Percentiles rank a stretch among this genome's conserved stretches.
Evolutionary conservation across 2,888 invertebrate species (phyloP).

Genomic region (Drosophila mimetica): DNA sequence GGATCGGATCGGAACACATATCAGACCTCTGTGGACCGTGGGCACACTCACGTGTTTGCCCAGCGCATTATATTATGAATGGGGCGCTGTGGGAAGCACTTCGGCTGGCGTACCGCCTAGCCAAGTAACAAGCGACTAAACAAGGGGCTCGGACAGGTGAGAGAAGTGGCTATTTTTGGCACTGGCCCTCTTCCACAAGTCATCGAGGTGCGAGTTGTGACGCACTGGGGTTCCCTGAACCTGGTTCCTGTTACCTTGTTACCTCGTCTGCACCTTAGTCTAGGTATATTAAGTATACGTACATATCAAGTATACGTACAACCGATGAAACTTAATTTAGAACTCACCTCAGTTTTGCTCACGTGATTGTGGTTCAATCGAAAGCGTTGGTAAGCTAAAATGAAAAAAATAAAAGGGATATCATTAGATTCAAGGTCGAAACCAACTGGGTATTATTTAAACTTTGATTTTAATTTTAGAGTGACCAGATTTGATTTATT

Average conservation of each 20-base stretch:
- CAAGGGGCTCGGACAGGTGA: constrained; percentile 50
- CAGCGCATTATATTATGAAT: constrained; percentile 42
- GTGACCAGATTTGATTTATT: no score
- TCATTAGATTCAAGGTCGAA: neutral
- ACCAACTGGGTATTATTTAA: no score
- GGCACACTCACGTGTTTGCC: constrained; percentile 40
- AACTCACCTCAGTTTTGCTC: constrained; percentile 10
- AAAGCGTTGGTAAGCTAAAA: neutral
- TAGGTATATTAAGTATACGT: constrained; percentile 14
- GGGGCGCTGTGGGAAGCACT: constrained; percentile 38
- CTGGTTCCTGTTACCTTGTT: constrained; percentile 4
- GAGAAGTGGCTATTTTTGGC: constrained; percentile 71
- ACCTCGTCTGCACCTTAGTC: neutral
- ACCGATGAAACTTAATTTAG: neutral
- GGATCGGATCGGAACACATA: neutral
- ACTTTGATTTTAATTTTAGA: no score
- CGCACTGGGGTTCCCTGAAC: constrained; percentile 36
- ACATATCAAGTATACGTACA: constrained; percentile 9
- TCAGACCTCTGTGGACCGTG: neutral
- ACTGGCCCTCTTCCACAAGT: constrained; percentile 32
- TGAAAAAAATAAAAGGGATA: neutral
- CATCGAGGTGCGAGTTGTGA: constrained; percentile 30
- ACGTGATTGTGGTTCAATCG: neutral
- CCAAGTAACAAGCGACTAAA: neutral
- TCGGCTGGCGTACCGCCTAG: constrained; percentile 7